These are phyloP conservation scores for Danio choprae DNA, from an alignment of 2,797 vertebrate genomes.

Conservation along the genomic window DNA sequence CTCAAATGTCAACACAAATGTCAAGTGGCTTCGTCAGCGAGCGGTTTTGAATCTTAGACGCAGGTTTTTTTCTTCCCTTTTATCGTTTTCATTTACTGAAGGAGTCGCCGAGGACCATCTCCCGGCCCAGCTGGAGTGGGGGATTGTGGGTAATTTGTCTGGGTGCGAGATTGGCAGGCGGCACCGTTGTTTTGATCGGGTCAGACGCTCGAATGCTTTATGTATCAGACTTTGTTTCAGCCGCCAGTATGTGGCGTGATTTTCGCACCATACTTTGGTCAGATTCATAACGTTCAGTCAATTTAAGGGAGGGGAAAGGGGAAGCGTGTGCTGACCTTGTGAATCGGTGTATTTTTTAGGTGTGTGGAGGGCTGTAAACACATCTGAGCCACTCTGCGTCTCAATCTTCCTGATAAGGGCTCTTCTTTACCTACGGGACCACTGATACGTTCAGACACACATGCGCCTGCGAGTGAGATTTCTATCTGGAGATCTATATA, in stretches of 20 bases:
- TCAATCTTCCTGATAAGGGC: conserved; percentile 55
- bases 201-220: neutral
- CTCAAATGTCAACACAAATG: conserved; percentile 87
- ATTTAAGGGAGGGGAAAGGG: neutral
- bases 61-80: conserved; percentile 52
- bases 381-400: conserved; percentile 56
- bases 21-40: conserved; percentile 78
- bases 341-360: conserved; percentile 29
- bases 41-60: conserved; percentile 69
- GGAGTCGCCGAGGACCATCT: conserved; percentile 51
- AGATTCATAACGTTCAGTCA: conserved; percentile 33
- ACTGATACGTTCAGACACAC: conserved; percentile 51
- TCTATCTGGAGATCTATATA: conserved; percentile 48
- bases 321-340: conserved; percentile 30
- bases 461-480: conserved; percentile 41
- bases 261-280: neutral
- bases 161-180: conserved; percentile 31
- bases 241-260: neutral
- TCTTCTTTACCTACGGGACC: conserved; percentile 54
- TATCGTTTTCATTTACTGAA: conserved; percentile 59
- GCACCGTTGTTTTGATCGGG: conserved; percentile 43
- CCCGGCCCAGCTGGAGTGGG: conserved; percentile 39
- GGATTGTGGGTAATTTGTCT: conserved; percentile 58
- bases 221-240: conserved; percentile 39
- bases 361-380: conserved; percentile 52